These are phyloP conservation scores for Phrynocephalus vlangalii DNA, from an alignment of 2,797 vertebrate genomes.

Conservation along the genomic window DNA sequence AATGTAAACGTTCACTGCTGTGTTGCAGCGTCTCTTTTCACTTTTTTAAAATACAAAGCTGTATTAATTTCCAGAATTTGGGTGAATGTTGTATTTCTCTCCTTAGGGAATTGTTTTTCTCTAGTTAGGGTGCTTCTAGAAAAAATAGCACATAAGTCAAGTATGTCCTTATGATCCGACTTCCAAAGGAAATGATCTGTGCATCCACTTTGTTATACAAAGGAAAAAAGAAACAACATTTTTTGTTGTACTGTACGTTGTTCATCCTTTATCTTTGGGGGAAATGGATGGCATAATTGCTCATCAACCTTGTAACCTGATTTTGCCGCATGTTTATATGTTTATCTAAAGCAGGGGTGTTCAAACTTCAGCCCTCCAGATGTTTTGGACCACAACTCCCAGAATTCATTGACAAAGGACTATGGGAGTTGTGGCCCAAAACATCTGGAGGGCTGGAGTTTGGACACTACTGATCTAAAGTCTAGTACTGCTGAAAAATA, in stretches of 20 bases:
- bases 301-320: too few species aligned
- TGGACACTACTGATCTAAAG: too few species aligned
- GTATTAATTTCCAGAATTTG: too few species aligned
- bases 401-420: neutral
- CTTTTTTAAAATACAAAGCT: too few species aligned
- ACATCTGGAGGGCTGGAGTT: neutral
- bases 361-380: too few species aligned
- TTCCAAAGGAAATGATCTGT: constrained; percentile 4
- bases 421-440: neutral
- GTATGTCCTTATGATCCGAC: neutral
- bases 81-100: too few species aligned
- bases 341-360: too few species aligned
- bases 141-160: neutral
- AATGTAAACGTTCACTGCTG: too few species aligned
- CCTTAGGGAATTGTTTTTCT: too few species aligned
- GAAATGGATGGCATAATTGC: neutral
- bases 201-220: neutral
- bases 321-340: neutral
- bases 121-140: neutral
- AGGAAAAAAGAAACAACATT: neutral
- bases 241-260: neutral
- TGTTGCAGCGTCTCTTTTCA: too few species aligned
- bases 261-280: neutral
- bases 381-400: too few species aligned
- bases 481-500: too few species aligned